Evolutionary conservation across 2,797 vertebrate species (phyloP), one percentile per base, ranked within the genome.

Genomic region (Hephaestus fuliginosus): DNA sequence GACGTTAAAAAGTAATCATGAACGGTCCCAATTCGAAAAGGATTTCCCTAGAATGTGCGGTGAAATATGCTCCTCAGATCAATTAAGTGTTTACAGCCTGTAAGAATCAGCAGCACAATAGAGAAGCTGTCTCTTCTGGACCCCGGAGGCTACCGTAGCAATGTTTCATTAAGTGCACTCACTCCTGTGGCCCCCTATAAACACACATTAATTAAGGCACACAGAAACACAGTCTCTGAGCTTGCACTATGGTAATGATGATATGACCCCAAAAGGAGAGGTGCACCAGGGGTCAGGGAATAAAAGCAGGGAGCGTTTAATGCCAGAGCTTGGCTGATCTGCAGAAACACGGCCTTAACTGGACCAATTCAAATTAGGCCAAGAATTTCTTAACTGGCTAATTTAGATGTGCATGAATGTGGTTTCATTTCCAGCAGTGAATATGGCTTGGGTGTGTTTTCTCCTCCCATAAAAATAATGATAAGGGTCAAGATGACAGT

Each of bases 151-250:
- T 95, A 96, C 95, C 95, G 94, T 96, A 97, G 96, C 92, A 94
- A 97, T 98, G 97, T 99, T 98, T 98, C 97, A 98, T 98, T 99
- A 98, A 97, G 96, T 97, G 95, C 95, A 97, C 96, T 96, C 96
- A 96, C 96, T 97, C 96, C 96, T 96, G 96, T 97, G 97, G 96
- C 97, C 96, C 96, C 96, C 96, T 96, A 97, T 98, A 98, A 99
- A 98, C 97, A 98, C 96, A 97, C 98, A 97, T 98, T 98, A 98
- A 99, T 99, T 99, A 99, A 97, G 97, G 97, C 97, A 96, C 97
- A 96, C 96, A 95, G 96, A 97, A 97, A 97, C 96, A 95, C 96
- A 96, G 96, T 96, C 97, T 98, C 97, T 97, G 96, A 97, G 97
- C 97, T 97, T 97, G 98, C 97, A 97, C 97, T 98, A 98, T 98